Conservation (phyloP, 2,113 vertebrate genomes). For the Notothenia rossii region DNA sequence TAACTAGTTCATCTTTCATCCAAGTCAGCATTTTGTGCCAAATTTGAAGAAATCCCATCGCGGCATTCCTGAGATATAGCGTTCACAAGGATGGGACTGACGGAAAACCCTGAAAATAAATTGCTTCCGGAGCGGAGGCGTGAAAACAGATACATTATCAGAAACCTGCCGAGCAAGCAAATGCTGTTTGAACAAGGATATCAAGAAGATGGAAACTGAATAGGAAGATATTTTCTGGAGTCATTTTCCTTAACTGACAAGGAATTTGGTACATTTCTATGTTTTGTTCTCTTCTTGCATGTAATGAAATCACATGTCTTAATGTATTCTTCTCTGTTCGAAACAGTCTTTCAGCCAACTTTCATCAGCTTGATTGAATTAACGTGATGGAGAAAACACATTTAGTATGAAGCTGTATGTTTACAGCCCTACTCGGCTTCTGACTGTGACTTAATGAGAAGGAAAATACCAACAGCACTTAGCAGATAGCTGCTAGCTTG, state of each 20-base stretch:
- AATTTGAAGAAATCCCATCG: too few species aligned
- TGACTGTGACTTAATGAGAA: constrained; percentile 73
- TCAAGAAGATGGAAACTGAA: background rate
- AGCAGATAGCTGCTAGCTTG: constrained; percentile 48
- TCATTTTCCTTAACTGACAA: background rate
- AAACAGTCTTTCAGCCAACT: background rate
- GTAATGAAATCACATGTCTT: background rate
- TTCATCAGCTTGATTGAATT: constrained; percentile 12
- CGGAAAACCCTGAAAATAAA: background rate
- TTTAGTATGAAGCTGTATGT: constrained; percentile 50
- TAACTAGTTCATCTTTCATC: too few species aligned
- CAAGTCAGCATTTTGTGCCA: too few species aligned
- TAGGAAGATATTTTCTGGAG: background rate
- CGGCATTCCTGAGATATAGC: too few species aligned
- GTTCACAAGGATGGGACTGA: too few species aligned
- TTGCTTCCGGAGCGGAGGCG: background rate
- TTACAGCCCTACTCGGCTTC: constrained; percentile 52
- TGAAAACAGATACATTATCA: background rate
- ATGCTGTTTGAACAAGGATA: background rate
- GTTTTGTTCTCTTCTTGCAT: background rate
- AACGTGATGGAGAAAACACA: constrained; percentile 15
- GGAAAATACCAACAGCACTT: constrained; percentile 72
- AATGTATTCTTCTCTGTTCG: background rate
- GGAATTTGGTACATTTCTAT: background rate
- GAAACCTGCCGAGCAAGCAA: background rate